Evolutionary conservation across 2,888 invertebrate genomes (phyloP).

Genomic region (Andrena haemorrhoa): DNA sequence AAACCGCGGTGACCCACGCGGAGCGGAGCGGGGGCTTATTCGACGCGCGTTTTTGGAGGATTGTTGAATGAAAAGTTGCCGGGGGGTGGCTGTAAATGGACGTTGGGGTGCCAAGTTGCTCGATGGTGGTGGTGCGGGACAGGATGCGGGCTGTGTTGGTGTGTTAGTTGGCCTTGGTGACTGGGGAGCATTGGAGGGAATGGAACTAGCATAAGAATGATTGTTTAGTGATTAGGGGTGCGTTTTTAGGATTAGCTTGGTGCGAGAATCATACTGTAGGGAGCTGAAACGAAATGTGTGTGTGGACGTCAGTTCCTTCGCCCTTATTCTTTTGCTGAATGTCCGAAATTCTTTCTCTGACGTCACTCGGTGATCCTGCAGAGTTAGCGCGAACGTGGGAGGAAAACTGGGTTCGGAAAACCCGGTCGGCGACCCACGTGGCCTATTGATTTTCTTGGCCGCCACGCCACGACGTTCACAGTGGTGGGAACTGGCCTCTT

Average conservation of each 20-base stretch:
- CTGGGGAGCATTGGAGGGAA: not conserved
- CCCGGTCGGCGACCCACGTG: constrained; percentile 79
- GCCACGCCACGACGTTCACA: constrained; percentile 59
- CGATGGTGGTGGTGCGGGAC: no score
- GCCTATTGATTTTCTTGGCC: constrained; percentile 81
- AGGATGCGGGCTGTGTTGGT: not conserved
- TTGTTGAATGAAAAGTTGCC: constrained; percentile 67
- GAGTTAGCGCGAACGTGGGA: constrained; percentile 22
- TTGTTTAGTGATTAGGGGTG: no score
- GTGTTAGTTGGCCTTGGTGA: not conserved
- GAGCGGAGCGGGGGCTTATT: not conserved
- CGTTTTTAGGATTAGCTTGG: not conserved
- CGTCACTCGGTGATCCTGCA: constrained; percentile 4
- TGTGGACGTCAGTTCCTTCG: no score
- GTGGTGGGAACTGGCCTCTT: constrained; percentile 62
- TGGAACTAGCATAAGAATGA: not conserved
- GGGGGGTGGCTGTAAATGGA: not conserved
- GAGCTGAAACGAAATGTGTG: not conserved
- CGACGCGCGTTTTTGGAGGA: not conserved
- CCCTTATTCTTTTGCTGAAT: not conserved
- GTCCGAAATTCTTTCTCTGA: not conserved
- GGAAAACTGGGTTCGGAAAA: constrained; percentile 71
- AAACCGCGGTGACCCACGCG: not conserved
- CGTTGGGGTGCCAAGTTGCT: not conserved
- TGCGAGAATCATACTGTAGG: not conserved